phyloP scores from a whole-genome alignment of 2,888 invertebrate species.

The Agrochola lota region DNA sequence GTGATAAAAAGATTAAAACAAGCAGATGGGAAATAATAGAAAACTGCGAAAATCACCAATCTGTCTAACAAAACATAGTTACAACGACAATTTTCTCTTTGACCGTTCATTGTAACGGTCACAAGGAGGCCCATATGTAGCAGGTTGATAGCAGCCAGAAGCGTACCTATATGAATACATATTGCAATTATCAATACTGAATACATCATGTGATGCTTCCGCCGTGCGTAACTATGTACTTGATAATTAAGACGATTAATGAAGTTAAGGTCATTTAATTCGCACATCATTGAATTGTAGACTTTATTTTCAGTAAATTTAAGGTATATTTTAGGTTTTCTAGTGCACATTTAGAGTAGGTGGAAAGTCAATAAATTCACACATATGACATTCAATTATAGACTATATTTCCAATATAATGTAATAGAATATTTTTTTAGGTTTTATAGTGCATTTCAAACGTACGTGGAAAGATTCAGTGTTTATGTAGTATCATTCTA shows the following conservation, averaged over 20 bases:
- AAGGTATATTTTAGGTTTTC: constrained; percentile 4
- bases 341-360: background rate
- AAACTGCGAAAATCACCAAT: background rate
- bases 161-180: constrained; percentile 6
- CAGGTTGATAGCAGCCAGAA: background rate
- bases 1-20: too few relatives aligned
- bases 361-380: constrained; percentile 22
- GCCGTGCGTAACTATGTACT: background rate
- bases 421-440: too few relatives aligned
- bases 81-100: constrained; percentile 16
- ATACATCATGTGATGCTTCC: constrained; percentile 5
- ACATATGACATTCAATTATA: background rate
- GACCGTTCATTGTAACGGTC: constrained; percentile 10
- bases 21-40: background rate
- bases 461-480: constrained; percentile 42
- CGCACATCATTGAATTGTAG: constrained; percentile 4
- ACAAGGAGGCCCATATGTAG: background rate
- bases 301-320: background rate
- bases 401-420: constrained; percentile 2
- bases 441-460: background rate
- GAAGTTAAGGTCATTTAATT: constrained; percentile 5
- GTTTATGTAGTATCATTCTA: constrained; percentile 22
- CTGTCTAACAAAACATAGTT: background rate
- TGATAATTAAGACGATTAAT: constrained; percentile 26
- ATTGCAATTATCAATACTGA: constrained; percentile 10